These are phyloP conservation scores for Scaptomyza flava DNA, from an alignment of 2,888 invertebrate species.

Conservation along the genomic window DNA sequence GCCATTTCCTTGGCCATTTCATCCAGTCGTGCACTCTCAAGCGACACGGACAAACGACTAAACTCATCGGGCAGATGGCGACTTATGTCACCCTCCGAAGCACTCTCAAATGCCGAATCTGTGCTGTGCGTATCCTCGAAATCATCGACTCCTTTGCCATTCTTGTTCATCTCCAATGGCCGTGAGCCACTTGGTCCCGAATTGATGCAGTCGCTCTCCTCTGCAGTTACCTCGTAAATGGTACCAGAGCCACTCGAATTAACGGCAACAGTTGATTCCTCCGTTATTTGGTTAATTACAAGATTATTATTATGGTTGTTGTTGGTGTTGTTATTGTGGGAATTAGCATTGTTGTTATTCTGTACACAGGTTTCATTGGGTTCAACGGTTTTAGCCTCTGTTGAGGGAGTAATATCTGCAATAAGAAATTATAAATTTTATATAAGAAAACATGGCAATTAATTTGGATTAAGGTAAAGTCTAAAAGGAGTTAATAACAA, in stretches of 20 bases:
- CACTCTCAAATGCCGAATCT: constrained; percentile 83
- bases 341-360: constrained; percentile 62
- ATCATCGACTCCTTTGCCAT: constrained; percentile 77
- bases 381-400: constrained; percentile 76
- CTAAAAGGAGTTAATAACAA: neutral
- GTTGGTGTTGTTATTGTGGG: constrained; percentile 47
- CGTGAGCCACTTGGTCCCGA: constrained; percentile 54
- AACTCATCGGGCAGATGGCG: constrained; percentile 82
- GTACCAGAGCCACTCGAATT: constrained; percentile 37
- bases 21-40: constrained; percentile 80
- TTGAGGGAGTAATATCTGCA: constrained; percentile 75
- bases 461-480: neutral
- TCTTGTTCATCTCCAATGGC: constrained; percentile 82
- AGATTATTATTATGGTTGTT: constrained; percentile 55
- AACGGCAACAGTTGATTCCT: constrained; percentile 13
- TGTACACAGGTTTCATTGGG: constrained; percentile 75
- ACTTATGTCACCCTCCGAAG: constrained; percentile 83
- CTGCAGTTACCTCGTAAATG: constrained; percentile 78
- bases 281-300: constrained; percentile 44
- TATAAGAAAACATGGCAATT: neutral
- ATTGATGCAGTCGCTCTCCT: constrained; percentile 75
- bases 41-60: constrained; percentile 76
- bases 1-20: constrained; percentile 77
- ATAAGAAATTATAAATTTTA: neutral
- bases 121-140: constrained; percentile 83